Base-by-base conservation (phyloP, 2,888 invertebrate genomes). In the Argyra leucocephala region DNA sequence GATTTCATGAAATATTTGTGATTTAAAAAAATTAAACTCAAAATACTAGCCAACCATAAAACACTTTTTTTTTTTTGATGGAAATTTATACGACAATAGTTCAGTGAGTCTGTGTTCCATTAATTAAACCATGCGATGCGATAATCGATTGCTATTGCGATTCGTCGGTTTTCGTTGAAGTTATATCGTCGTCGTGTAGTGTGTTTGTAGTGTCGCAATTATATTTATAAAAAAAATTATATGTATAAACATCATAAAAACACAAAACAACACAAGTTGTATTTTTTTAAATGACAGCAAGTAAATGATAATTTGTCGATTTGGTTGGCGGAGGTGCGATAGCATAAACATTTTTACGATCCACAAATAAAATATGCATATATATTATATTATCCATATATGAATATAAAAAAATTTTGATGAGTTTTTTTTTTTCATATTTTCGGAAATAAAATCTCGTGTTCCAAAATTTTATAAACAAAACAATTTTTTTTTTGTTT, bases 391-490 rank as follows among this genome's bases (percentile, higher is more conserved):
- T 48, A 48, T 48, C 12, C 18, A 2, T 48, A 48, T 48, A 18
- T 48, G 18, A n/a, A n/a, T n/a, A n/a, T n/a, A 31, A 31, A 31
- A 48, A 48, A 18, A 48, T 18, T 48, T 48, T 48, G 48, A 48
- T 18, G 18, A 48, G 48, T 48, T 48, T 48, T 48, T 48, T 18
- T 48, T 48, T 48, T 48, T 48, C 6, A 18, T 48, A 18, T 48
- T 18, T 48, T 48, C 48, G 48, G 48, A 48, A 48, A 48, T 48
- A 48, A 48, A 48, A 48, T 48, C 48, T 48, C 48, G 48, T 48
- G 48, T 48, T 48, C 18, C 48, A 18, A 48, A 48, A 48, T 48
- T 48, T 18, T 48, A 48, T 48, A 48, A 48, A 48, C 48, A 48
- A 48, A 48, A 48, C 48, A 48, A 48, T 15, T 48, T 48, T 48